Evolutionary conservation across 2,113 vertebrate species (phyloP), one percentile per base, ranked within the genome.

Genomic region (Sorex araneus): DNA sequence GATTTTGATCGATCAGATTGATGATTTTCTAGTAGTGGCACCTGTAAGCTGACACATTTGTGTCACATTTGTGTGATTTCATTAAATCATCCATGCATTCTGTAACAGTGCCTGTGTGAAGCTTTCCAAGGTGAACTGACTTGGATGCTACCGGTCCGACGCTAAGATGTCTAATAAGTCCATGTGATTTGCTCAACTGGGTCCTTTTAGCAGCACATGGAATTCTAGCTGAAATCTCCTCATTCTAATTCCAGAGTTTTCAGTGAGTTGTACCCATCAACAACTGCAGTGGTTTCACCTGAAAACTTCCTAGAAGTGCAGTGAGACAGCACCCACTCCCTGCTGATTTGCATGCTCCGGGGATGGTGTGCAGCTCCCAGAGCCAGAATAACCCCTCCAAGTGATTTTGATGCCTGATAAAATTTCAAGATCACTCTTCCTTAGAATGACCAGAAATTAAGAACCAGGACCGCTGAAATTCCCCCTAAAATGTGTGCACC

Each of bases 111-210:
- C 60, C 11, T 45, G 64, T 13, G 32, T 73, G 25, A 57, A 83
- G 64, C 57, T 66, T 18, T 18, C 32, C 28, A 43, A 79, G 32
- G 73, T 83, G 34, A 6, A 27, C 23, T 67, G 8, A 73, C 77
- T 36, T 30, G 12, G 36, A 34, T 91, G 25, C 54, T 66, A 34
- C 30, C 4, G 32, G 28, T 43, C 6, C 36, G 32, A 6, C 28
- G 87, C 64, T 64, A 73, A 89, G 82, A 83, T 25, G 2, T 71
- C 71, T 64, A 76, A 76, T 82, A 94, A 89, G 4, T 30, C 67
- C 84, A 32, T 30, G 67, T 15, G 5, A 27, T 86, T 74, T 81
- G 10, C 63, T 69, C 9, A 63, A 12, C 4, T 67, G 54, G n/a
- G 4, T 77, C 30, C 43, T 4, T 40, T 91, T 5, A 32, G 30